A percentile compares a stretch with the other conserved stretches of the same genome.
Evolutionary conservation across 1,140 invertebrate species (phyloP).

Genomic region (Phocides pigmalion): DNA sequence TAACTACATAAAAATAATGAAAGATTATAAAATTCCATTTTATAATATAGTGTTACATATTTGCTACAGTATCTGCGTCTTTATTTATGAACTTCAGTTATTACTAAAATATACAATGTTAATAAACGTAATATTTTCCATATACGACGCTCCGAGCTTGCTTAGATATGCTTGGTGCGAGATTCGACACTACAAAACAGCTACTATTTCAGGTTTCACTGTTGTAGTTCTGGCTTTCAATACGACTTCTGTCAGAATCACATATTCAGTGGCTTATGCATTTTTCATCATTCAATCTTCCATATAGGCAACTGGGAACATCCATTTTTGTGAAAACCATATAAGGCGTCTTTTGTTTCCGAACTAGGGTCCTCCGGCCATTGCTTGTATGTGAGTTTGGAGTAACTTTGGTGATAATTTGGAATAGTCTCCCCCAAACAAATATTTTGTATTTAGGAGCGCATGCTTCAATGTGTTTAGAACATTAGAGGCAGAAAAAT

Average conservation of each 20-base stretch:
- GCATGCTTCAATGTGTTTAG: background rate
- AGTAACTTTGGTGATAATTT: conserved; percentile 28
- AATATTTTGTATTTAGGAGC: conserved; percentile 10
- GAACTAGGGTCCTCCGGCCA: background rate
- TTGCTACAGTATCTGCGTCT: no score
- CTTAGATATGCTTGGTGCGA: background rate
- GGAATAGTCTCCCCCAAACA: conserved; percentile 10
- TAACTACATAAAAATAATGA: no score
- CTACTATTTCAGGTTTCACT: conserved; percentile 39
- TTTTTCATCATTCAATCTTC: conserved; percentile 67
- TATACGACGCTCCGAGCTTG: background rate
- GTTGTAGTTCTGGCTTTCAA: conserved; percentile 46
- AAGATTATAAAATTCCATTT: no score
- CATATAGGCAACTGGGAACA: conserved; percentile 47
- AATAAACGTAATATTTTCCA: background rate
- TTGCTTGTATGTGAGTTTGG: conserved; percentile 21
- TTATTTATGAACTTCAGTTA: no score
- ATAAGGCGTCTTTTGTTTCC: conserved; percentile 4
- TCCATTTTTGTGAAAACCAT: conserved; percentile 24
- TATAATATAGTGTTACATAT: no score
- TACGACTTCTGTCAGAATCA: conserved; percentile 47
- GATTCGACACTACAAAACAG: conserved; percentile 30
- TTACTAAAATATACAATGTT: background rate
- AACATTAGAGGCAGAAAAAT: no score
- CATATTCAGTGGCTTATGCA: conserved; percentile 59